Percentiles rank a stretch among this genome's conserved stretches.
Conservation (phyloP, 1,140 invertebrate species). For the Metaphire vulgaris region DNA sequence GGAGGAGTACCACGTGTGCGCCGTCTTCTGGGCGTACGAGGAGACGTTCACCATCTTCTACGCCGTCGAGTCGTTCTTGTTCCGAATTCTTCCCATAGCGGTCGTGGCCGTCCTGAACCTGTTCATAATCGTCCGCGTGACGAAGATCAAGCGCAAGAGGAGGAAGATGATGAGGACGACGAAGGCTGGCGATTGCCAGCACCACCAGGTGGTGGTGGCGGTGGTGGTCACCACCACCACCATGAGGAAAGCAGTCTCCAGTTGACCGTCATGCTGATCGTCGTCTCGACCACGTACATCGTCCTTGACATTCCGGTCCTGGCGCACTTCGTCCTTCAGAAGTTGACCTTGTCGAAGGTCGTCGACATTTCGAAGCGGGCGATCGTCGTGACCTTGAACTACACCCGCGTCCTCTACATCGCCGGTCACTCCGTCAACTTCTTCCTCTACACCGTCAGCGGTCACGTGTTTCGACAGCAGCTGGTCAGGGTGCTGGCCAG, state of each 20-base stretch:
- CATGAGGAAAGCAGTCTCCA: constrained; percentile 14
- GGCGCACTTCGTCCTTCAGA: constrained; percentile 11
- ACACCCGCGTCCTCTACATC: constrained; percentile 15
- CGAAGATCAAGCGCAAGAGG: constrained; percentile 9
- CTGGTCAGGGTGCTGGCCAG: background rate
- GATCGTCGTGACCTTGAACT: constrained; percentile 1
- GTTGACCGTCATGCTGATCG: constrained; percentile 21
- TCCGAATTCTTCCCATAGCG: constrained; percentile 6
- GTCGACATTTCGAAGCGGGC: background rate
- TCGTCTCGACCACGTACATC: constrained; percentile 17
- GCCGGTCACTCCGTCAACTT: constrained; percentile 13
- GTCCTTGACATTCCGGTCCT: constrained; percentile 7
- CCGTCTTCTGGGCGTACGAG: background rate
- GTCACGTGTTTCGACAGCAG: constrained; percentile 16
- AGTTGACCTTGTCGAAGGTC: background rate
- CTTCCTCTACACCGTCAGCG: constrained; percentile 23
- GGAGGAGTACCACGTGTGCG: background rate
- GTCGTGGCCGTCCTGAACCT: constrained; percentile 15
- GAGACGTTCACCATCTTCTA: constrained; percentile 10
- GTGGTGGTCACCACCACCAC: background rate
- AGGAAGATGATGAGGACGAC: background rate
- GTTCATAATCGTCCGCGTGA: constrained; percentile 17
- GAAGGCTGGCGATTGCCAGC: background rate
- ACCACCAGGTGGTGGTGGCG: background rate
- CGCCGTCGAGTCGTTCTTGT: constrained; percentile 12